These are phyloP conservation scores for Noturus placidus DNA, from an alignment of 2,113 vertebrate species.

Conservation along the genomic window DNA sequence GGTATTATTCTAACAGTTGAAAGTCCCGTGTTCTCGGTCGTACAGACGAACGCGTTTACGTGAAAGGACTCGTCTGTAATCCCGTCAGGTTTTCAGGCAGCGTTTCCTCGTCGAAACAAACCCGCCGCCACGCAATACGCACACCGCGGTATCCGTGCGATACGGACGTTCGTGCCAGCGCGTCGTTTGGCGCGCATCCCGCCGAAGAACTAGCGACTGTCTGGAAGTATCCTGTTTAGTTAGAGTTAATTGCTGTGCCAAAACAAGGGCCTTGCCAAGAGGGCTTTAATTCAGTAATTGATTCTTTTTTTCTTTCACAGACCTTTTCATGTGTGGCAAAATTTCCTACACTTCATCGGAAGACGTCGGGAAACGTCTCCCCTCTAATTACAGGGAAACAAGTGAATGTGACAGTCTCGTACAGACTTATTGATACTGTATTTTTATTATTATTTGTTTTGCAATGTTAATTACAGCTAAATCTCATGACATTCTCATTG, in stretches of 20 bases:
- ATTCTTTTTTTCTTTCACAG: not conserved
- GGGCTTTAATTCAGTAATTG: not conserved
- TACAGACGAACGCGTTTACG: not conserved
- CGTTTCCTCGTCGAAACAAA: not conserved
- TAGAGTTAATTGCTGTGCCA: constrained; percentile 27
- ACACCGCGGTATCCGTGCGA: not conserved
- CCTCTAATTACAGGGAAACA: constrained; percentile 1
- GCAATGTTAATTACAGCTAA: not conserved
- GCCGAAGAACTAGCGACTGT: not conserved
- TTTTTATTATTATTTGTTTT: not conserved
- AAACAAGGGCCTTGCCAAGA: constrained; percentile 4
- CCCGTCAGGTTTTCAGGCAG: not conserved
- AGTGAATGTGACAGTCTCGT: not conserved
- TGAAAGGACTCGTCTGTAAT: too few relatives aligned
- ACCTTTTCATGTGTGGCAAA: not conserved
- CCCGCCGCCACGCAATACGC: not conserved
- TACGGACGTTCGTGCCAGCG: not conserved
- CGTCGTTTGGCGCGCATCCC: not conserved
- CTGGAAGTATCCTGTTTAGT: not conserved
- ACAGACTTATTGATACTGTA: not conserved
- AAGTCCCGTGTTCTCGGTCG: not conserved
- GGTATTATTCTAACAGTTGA: too few relatives aligned
- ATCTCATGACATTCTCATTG: not conserved
- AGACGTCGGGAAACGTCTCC: not conserved
- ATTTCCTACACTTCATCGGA: not conserved